Conservation (phyloP, 1,140 invertebrate genomes). For the Saxidomus purpurata region DNA sequence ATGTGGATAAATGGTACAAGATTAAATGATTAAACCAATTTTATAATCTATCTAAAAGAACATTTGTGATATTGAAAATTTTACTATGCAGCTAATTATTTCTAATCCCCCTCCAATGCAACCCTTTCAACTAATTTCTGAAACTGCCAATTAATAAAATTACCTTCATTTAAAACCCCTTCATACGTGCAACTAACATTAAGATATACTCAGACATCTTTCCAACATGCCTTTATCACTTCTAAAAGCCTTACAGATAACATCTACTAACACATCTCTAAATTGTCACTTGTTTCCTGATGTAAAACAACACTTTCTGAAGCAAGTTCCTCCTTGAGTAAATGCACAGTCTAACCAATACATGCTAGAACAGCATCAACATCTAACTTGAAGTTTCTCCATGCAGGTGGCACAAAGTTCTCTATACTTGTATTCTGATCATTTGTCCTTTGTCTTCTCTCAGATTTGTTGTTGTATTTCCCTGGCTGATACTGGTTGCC, state of each 20-base stretch:
- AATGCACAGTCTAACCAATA: conserved; percentile 45
- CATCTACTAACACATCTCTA: background rate
- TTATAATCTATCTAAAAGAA: no score
- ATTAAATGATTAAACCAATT: no score
- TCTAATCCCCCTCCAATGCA: no score
- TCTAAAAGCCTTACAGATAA: background rate
- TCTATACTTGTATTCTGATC: conserved; percentile 34
- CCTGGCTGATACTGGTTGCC: conserved; percentile 30
- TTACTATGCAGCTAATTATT: no score
- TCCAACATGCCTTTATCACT: background rate
- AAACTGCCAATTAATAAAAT: no score
- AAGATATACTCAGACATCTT: background rate
- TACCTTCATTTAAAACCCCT: no score
- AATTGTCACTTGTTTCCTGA: background rate
- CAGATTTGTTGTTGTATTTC: conserved; percentile 24
- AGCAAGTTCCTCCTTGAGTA: background rate
- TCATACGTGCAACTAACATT: no score
- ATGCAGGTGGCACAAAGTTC: conserved; percentile 63
- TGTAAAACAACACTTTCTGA: background rate
- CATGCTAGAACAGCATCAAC: conserved; percentile 74
- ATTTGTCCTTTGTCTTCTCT: conserved; percentile 32
- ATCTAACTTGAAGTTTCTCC: conserved; percentile 81
- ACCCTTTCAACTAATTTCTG: no score
- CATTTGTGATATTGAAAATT: no score
- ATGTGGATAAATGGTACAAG: no score